Base-by-base conservation (phyloP, 2,113 vertebrate genomes). In the Tiliqua scincoides region DNA sequence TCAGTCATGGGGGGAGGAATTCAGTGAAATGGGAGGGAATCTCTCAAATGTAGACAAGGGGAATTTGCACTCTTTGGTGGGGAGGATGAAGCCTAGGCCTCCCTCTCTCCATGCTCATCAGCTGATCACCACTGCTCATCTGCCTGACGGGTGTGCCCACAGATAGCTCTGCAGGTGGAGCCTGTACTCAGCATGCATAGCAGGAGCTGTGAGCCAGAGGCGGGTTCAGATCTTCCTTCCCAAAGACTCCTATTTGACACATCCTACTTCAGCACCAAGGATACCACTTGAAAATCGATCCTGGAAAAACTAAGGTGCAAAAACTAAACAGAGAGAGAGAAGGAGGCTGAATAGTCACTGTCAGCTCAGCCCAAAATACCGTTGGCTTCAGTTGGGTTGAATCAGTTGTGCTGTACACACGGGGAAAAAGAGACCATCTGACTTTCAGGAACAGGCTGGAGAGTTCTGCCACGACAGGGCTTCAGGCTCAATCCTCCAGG, bases 191-290 rank as follows among this genome's bases (percentile, higher is more conserved):
- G 77, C 57, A 61, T 54, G 32, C 35, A 20, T 25, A 21, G 23
- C 17, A 32, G 30, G 67, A 27, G 32, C 25, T 35, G 25, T 30
- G 32, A 6, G 73, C 25, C 32, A n/a, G n/a, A n/a, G n/a, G n/a
- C n/a, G n/a, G n/a, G n/a, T n/a, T n/a, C n/a, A n/a, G 89, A 92
- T 3, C 88, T 88, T 71, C 85, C 80, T 80, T 70, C 61, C 78
- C 88, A 87, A 90, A 88, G 86, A 9, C 72, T 89, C 9, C 14
- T 54, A 88, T 75, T 82, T 72, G 82, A 81, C 5, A 68, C 88
- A 89, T 85, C 65, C 54, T 43, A 84, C 87, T 86, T 71, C 18
- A 62, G 80, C 54, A 71, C 85, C 77, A 67, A 23, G 59, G 75
- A 71, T 43, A 11, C 27, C 30, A 35, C 23, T 74, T 89, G 40